Evolutionary conservation across 2,888 invertebrate species (phyloP), one percentile per base, ranked within the genome.

Genomic region (Blastobasis adustella): DNA sequence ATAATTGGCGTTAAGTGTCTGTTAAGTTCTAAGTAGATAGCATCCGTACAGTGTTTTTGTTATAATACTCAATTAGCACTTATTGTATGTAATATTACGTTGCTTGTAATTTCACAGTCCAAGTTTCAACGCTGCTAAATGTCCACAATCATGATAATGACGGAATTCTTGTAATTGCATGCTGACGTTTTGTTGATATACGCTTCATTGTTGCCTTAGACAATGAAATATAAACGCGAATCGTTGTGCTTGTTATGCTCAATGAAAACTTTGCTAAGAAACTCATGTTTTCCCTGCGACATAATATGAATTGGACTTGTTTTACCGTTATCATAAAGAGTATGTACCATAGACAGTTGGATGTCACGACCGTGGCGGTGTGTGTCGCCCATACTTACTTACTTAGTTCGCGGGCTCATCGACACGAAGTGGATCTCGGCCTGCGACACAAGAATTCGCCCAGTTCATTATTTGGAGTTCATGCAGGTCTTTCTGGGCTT

Each of bases 1-100:
- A 71, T 85, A 87, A 86, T 85, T 83, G 78, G 73, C 73, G 81
- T 76, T 85, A 84, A 86, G 76, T 81, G 81, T 78, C 76, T 83
- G 82, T 81, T 84, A 85, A 82, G 77, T 80, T 78, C 75, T 79
- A 84, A 82, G 77, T 85, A 82, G 81, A 82, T 80, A 76, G 71
- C 66, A 79, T 82, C 75, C 71, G 66, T 70, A 65, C 62, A 71
- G 9, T 72, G 74, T 74, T 73, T 67, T 74, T 71, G 66, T 76
- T 73, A 65, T 71, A 70, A 70, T 73, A 60, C 71, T 66, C 70
- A 83, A 85, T 85, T 85, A 86, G 69, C 77, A 77, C 73, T 68
- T 74, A 74, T 74, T 75, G 73, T 73, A 65, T 59, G 63, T 70
- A 67, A 67, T 44, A 38, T 38, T 23, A 23, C 60, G 64, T 61